Percentiles rank a stretch among this genome's conserved stretches.
These are phyloP conservation scores for Rhinolophus ferrumequinum DNA, from an alignment of 2,113 vertebrate genomes.

Conservation along the genomic window DNA sequence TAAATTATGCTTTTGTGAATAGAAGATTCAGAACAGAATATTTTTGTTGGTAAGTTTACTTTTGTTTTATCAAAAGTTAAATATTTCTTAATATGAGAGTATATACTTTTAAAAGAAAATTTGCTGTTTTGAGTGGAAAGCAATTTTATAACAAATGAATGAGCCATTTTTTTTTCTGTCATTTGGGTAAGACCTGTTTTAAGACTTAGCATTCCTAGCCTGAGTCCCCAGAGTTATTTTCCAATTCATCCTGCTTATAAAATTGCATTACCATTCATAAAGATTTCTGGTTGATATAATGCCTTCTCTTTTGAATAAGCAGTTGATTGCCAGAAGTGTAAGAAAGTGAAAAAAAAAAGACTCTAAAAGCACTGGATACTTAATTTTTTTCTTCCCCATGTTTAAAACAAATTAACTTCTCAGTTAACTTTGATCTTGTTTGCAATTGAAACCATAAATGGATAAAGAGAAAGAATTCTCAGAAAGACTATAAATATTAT, in stretches of 20 bases:
- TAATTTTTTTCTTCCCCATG: neutral
- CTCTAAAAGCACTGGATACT: conserved; percentile 9
- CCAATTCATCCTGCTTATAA: conserved; percentile 14
- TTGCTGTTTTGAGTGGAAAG: conserved; percentile 33
- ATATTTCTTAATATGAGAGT: conserved; percentile 16
- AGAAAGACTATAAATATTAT: neutral
- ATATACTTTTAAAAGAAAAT: conserved; percentile 55
- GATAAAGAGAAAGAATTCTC: conserved; percentile 11
- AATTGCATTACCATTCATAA: conserved; percentile 1
- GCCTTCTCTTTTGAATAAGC: conserved; percentile 20
- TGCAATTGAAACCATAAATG: neutral
- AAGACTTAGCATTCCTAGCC: neutral
- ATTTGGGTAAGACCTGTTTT: conserved; percentile 26
- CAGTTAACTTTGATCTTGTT: conserved; percentile 42
- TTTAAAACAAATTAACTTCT: conserved; percentile 46
- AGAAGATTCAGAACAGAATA: neutral
- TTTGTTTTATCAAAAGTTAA: conserved; percentile 49
- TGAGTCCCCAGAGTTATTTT: neutral
- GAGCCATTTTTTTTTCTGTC: neutral
- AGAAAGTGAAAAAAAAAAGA: conserved; percentile 5
- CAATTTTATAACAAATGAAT: conserved; percentile 21
- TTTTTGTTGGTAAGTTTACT: neutral
- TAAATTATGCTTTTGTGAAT: neutral
- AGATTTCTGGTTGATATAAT: conserved; percentile 28
- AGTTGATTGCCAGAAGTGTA: conserved; percentile 11